Evolutionary conservation across 1,140 invertebrate species (phyloP), one percentile per base, ranked within the genome.

Genomic region (Ceratina calcarata): DNA sequence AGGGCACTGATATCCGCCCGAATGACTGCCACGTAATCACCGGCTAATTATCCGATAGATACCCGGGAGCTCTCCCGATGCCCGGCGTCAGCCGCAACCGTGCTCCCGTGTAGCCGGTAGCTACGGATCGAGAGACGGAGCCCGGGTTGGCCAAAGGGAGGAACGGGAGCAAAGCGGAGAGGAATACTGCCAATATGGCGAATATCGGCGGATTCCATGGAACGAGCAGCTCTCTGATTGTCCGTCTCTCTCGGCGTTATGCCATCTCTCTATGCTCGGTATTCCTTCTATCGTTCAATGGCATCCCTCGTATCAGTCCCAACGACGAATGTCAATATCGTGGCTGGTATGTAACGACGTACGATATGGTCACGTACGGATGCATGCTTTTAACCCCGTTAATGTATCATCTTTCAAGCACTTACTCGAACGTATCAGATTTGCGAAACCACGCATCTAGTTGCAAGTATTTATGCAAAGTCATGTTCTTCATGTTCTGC

Each of bases 1-100:
- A 90, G 85, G 85, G 89, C 84, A 84, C 86, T 86, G 88, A 91
- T 92, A 89, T 93, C 81, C 91, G 90, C 91, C 85, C 87, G 86
- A 91, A 91, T 90, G 90, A 89, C 80, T 91, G 85, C 89, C 89
- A 90, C 90, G 91, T 93, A 93, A 93, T 93, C 90, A 93, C 88
- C 89, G 89, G 89, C 89, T 93, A 93, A 93, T 93, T 93, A 93
- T 92, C 91, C 89, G 89, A 93, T 91, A 91, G 91, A 91, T 91
- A 91, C 87, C 88, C 91, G 76, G 86, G 74, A 92, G 89, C 86
- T 68, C 78, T 65, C 65, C 62, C 88, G 70, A 78, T 86, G 82
- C 83, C 81, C 78, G 62, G 86, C 86, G 84, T 89, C 90, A 88
- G 80, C 82, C 72, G 58, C 86, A 88, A 77, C 75, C 80, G 74